These are phyloP conservation scores for Campaea margaritaria DNA, from an alignment of 2,888 invertebrate species.

Conservation along the genomic window DNA sequence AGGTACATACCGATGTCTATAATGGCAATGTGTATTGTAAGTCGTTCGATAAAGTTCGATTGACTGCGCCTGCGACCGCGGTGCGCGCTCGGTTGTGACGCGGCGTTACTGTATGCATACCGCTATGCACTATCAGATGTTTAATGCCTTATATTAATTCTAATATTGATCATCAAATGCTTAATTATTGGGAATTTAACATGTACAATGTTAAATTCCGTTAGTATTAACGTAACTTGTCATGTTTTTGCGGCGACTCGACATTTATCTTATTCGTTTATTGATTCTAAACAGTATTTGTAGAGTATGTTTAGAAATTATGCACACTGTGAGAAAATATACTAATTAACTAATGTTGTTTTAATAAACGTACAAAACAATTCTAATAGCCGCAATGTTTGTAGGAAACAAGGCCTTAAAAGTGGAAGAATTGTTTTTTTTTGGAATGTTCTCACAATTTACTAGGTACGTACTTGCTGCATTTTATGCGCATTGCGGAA, in stretches of 20 bases:
- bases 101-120: slow-evolving; percentile 59
- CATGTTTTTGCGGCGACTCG: too few relatives aligned
- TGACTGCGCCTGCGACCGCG: slow-evolving; percentile 43
- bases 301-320: too few relatives aligned
- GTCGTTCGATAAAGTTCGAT: slow-evolving; percentile 25
- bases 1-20: slow-evolving; percentile 4
- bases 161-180: background rate
- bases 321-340: too few relatives aligned
- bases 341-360: too few relatives aligned
- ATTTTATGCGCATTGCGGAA: slow-evolving; percentile 27
- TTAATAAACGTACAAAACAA: too few relatives aligned
- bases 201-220: too few relatives aligned
- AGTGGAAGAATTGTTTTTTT: slow-evolving; percentile 27
- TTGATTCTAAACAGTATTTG: too few relatives aligned
- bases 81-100: slow-evolving; percentile 59
- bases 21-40: slow-evolving; percentile 18
- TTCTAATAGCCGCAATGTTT: too few relatives aligned
- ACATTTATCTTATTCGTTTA: too few relatives aligned
- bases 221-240: too few relatives aligned
- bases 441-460: slow-evolving; percentile 31
- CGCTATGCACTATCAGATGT: slow-evolving; percentile 61
- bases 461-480: slow-evolving; percentile 10
- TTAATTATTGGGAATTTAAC: too few relatives aligned
- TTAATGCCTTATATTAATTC: slow-evolving; percentile 39
- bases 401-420: background rate